Evolutionary conservation across 53 echinoderm and acorn worm species (phyloP).

Genomic region (Temnopleurus reevesii): DNA sequence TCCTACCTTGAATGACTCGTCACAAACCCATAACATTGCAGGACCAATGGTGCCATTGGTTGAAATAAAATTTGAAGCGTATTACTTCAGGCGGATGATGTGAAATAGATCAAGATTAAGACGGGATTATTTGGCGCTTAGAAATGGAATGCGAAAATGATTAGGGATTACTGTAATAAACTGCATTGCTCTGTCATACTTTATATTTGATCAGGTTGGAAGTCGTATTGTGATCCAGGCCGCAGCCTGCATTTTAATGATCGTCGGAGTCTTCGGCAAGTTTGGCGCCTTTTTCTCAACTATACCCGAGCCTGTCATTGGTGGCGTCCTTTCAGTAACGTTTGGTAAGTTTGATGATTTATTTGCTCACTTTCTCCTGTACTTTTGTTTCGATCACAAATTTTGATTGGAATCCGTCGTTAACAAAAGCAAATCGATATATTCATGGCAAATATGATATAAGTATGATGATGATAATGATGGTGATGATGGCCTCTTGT

Average conservation of each 20-base stretch:
- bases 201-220: constrained; percentile 67
- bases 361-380: not conserved
- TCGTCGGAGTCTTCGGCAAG: constrained; percentile 79
- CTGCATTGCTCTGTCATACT: not conserved
- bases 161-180: not conserved
- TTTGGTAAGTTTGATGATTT: constrained; percentile 70
- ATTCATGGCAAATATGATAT: too few relatives aligned
- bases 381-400: too few relatives aligned
- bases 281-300: constrained; percentile 93
- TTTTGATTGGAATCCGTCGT: too few relatives aligned
- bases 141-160: too few relatives aligned
- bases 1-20: too few relatives aligned
- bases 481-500: not conserved
- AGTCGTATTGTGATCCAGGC: constrained; percentile 83
- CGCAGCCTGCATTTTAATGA: constrained; percentile 75
- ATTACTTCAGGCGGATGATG: too few relatives aligned
- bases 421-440: too few relatives aligned
- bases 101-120: too few relatives aligned
- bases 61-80: too few relatives aligned
- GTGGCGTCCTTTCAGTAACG: constrained; percentile 84
- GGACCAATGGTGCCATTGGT: too few relatives aligned
- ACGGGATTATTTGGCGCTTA: too few relatives aligned
- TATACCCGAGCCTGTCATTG: constrained; percentile 93
- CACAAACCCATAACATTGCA: too few relatives aligned
- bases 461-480: not conserved